Evolutionary conservation across 2,797 vertebrate genomes (phyloP).

Genomic region (Ispidina lecontei): DNA sequence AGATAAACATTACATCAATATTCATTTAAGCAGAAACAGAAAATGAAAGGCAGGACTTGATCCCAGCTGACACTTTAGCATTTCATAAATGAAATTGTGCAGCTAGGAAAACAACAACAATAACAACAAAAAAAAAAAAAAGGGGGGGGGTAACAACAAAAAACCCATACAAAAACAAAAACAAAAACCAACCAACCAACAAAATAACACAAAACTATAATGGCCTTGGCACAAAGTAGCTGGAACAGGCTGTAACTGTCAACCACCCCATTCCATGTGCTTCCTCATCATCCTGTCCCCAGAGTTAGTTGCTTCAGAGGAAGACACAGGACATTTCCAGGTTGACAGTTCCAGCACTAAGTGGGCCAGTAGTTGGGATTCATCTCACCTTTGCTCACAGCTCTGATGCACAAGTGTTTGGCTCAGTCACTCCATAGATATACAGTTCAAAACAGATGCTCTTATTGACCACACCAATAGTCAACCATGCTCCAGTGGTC

Average conservation of each 20-base stretch:
- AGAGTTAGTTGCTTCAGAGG: background rate
- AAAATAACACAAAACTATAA: background rate
- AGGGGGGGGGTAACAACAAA: background rate
- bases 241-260: background rate
- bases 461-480: background rate
- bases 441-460: background rate
- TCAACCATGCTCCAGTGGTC: background rate
- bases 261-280: background rate
- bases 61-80: background rate
- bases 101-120: background rate
- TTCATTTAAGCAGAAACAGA: conserved; percentile 69
- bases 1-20: conserved; percentile 76
- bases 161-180: background rate
- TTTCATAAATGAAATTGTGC: background rate
- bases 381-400: background rate
- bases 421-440: background rate
- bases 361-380: background rate
- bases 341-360: background rate
- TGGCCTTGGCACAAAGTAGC: background rate
- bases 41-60: conserved; percentile 58
- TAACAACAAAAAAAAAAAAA: too few species aligned
- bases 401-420: background rate
- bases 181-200: background rate
- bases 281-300: background rate
- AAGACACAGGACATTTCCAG: background rate